Evolutionary conservation across 2,888 invertebrate species (phyloP).

Genomic region (Eupelmus urozonus): DNA sequence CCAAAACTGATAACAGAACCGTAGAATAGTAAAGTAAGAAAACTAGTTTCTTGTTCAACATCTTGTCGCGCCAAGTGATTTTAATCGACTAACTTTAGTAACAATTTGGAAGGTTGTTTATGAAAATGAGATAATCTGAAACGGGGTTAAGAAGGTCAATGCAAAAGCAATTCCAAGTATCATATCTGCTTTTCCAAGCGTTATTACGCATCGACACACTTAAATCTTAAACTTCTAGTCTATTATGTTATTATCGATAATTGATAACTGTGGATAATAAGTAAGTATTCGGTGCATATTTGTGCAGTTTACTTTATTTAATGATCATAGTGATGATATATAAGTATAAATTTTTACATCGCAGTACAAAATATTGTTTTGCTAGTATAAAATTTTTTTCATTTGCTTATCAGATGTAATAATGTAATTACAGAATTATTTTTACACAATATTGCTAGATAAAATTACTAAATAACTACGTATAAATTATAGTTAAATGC

Average conservation of each 20-base stretch:
- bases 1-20: conserved; percentile 3
- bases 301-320: not conserved
- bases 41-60: conserved; percentile 21
- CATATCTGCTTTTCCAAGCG: not conserved
- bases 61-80: conserved; percentile 45
- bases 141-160: conserved; percentile 48
- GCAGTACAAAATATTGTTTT: conserved; percentile 1
- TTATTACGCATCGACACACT: not conserved
- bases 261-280: not conserved
- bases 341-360: not conserved
- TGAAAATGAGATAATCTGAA: conserved; percentile 39
- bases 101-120: conserved; percentile 34
- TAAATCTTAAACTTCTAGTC: not conserved
- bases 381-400: conserved; percentile 39
- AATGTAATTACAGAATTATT: conserved; percentile 35
- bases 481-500: conserved; percentile 43
- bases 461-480: conserved; percentile 8
- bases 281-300: not conserved
- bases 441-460: conserved; percentile 42
- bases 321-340: not conserved
- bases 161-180: conserved; percentile 7
- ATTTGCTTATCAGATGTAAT: conserved; percentile 41
- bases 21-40: conserved; percentile 9
- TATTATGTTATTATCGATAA: not conserved
- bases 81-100: conserved; percentile 35